phyloP scores from a whole-genome alignment of 2,113 vertebrate genomes.

The Entomyzon cyanotis region DNA sequence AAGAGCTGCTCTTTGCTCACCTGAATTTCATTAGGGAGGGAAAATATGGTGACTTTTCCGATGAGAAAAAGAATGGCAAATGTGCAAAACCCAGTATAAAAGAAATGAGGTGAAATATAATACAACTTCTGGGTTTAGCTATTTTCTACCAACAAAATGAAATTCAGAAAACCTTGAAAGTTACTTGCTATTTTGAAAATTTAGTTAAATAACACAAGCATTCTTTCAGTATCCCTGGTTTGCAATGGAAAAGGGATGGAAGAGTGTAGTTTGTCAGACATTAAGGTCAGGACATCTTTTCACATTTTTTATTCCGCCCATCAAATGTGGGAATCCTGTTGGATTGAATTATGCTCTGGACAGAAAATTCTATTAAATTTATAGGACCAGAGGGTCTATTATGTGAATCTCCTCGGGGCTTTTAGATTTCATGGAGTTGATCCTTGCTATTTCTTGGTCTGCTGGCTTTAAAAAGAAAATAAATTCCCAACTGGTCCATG shows the following conservation, averaged over 20 bases:
- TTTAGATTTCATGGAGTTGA: background rate
- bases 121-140: background rate
- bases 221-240: background rate
- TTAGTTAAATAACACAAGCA: background rate
- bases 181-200: background rate
- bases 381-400: background rate
- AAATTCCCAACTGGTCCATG: background rate
- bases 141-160: background rate
- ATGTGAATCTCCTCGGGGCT: background rate
- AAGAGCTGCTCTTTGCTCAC: background rate
- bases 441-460: background rate
- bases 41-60: background rate
- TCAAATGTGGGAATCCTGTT: background rate
- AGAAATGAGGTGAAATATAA: background rate
- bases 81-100: background rate
- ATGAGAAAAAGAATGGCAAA: background rate
- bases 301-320: background rate
- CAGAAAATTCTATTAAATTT: background rate
- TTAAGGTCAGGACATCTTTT: background rate
- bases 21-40: background rate
- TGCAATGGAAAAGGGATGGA: background rate
- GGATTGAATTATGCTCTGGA: background rate
- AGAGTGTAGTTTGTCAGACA: background rate
- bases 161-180: background rate
- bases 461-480: background rate